These are phyloP conservation scores for Parelbella ahira DNA, from an alignment of 2,888 invertebrate species.

Conservation along the genomic window DNA sequence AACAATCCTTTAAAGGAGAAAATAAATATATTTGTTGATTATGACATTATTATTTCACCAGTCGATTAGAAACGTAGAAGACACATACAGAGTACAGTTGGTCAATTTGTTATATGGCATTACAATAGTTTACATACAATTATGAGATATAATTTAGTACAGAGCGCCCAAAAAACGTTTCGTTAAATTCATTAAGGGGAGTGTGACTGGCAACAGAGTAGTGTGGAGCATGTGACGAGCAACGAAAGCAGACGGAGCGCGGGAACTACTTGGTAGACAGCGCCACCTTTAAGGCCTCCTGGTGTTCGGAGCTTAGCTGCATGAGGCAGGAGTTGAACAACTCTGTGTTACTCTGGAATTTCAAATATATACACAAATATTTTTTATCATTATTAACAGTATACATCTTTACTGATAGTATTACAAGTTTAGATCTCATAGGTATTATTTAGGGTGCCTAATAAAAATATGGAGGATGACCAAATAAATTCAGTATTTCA, in stretches of 20 bases:
- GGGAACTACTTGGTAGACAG: conserved; percentile 65
- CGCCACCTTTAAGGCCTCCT: conserved; percentile 90
- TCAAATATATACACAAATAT: too few relatives aligned
- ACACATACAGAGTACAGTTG: conserved; percentile 29
- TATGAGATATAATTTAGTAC: conserved; percentile 9
- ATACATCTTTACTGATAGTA: too few relatives aligned
- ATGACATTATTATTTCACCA: conserved; percentile 6
- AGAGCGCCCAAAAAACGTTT: conserved; percentile 27
- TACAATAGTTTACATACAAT: conserved; percentile 13
- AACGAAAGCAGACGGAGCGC: conserved; percentile 38
- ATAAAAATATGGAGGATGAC: too few relatives aligned
- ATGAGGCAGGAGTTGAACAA: conserved; percentile 90
- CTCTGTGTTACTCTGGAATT: conserved; percentile 85
- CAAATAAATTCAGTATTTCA: too few relatives aligned
- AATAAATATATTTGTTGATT: conserved; percentile 21
- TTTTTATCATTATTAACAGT: too few relatives aligned
- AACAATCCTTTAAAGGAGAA: conserved; percentile 39
- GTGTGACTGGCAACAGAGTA: conserved; percentile 40
- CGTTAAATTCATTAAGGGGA: too few relatives aligned
- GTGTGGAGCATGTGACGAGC: conserved; percentile 33
- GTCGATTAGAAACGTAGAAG: conserved; percentile 16
- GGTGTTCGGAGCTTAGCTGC: conserved; percentile 88
- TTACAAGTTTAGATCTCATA: too few relatives aligned
- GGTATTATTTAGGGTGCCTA: too few relatives aligned
- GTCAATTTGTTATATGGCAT: conserved; percentile 23